Evolutionary conservation across 2,797 vertebrate species (phyloP).

Genomic region (Pipistrellus pipistrellus): DNA sequence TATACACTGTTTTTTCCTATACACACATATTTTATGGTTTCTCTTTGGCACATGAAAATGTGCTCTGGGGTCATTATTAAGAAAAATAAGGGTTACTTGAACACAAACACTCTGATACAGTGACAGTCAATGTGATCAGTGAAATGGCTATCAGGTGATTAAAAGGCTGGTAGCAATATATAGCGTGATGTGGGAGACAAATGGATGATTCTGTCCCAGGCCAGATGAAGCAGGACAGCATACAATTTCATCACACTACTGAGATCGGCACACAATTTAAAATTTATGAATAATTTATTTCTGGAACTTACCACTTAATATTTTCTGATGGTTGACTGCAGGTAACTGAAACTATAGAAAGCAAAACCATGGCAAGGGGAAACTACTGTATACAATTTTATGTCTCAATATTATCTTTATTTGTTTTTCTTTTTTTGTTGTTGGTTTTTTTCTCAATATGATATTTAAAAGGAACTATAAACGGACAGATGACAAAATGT

Average conservation of each 20-base stretch:
- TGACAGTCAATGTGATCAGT: not conserved
- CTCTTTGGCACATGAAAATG: not conserved
- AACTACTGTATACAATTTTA: not conserved
- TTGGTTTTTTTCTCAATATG: not conserved
- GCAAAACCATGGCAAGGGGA: not conserved
- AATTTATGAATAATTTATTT: not conserved
- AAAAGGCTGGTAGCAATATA: not conserved
- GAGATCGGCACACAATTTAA: not conserved
- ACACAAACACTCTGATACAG: not conserved
- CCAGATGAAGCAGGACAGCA: not conserved
- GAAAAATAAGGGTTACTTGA: not conserved
- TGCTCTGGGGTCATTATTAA: not conserved
- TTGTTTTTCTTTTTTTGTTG: too few relatives aligned
- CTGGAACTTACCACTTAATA: not conserved
- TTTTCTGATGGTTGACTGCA: not conserved
- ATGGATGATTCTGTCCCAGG: not conserved
- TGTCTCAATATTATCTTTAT: constrained; percentile 11
- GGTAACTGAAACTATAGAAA: not conserved
- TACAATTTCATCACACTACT: not conserved
- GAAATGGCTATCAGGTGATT: not conserved
- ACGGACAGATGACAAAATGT: not conserved
- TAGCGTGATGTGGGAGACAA: not conserved
- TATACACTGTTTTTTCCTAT: not conserved
- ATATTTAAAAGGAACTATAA: constrained; percentile 50
- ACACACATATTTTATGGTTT: not conserved